phyloP scores from a whole-genome alignment of 2,797 vertebrate species.

The Peromyscus melanophrys region DNA sequence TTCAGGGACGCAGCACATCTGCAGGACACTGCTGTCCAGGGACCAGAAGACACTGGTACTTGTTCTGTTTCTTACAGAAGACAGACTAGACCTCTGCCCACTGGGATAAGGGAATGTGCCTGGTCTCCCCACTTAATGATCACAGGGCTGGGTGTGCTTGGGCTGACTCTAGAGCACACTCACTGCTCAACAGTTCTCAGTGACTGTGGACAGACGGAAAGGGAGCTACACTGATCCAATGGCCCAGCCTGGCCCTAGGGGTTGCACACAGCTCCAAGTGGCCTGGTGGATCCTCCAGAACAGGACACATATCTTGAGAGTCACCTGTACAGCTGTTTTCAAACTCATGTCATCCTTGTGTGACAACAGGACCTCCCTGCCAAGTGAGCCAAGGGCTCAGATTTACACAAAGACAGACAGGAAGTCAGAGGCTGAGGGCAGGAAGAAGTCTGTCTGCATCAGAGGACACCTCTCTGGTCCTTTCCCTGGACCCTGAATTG shows the following conservation, averaged over 20 bases:
- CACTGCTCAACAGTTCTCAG: background rate
- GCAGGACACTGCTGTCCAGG: background rate
- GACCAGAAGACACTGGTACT: background rate
- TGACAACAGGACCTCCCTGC: background rate
- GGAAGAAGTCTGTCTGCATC: background rate
- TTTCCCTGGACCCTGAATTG: background rate
- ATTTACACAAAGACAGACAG: background rate
- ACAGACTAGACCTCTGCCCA: background rate
- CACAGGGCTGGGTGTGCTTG: background rate
- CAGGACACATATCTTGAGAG: background rate
- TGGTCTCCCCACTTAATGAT: accelerated
- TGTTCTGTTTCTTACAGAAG: background rate
- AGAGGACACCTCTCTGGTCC: background rate
- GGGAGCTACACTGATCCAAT: background rate
- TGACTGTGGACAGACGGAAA: background rate
- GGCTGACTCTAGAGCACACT: background rate
- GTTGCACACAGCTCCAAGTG: background rate
- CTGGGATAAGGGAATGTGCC: background rate
- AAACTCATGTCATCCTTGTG: background rate
- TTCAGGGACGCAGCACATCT: background rate
- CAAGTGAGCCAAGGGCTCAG: background rate
- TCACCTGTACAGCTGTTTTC: background rate
- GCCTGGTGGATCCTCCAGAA: background rate
- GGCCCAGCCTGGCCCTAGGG: background rate
- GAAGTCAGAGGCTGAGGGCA: background rate